These are phyloP conservation scores for Alligator sinensis DNA, from an alignment of 2,113 vertebrate species.

Conservation along the genomic window DNA sequence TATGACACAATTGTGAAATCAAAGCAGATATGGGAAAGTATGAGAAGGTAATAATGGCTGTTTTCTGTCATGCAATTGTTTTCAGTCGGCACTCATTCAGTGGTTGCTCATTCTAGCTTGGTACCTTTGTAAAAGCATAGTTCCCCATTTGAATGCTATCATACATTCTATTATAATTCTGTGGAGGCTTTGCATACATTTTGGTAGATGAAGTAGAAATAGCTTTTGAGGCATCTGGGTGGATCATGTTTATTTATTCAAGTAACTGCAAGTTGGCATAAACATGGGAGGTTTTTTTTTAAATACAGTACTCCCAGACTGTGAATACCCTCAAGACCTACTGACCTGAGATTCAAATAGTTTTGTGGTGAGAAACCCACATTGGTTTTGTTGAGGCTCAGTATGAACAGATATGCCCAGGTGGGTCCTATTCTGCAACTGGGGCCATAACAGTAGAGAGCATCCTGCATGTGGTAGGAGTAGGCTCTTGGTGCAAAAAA, in stretches of 20 bases:
- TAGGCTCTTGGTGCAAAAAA: too few relatives aligned
- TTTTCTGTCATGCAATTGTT: background rate
- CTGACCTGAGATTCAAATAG: background rate
- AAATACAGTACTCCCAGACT: too few relatives aligned
- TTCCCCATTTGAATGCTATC: background rate
- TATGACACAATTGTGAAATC: slow-evolving; percentile 87
- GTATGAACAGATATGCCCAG: background rate
- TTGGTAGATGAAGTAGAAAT: background rate
- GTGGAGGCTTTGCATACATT: background rate
- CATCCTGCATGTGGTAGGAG: too few relatives aligned
- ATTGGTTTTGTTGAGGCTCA: background rate
- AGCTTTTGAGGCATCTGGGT: background rate
- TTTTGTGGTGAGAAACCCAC: background rate
- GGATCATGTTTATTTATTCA: background rate
- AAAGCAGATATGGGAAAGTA: slow-evolving; percentile 91
- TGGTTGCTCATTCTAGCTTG: background rate
- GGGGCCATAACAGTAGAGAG: background rate
- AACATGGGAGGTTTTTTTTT: background rate
- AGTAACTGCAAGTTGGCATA: background rate
- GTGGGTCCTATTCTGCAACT: background rate
- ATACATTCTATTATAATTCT: background rate
- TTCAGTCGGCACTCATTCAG: background rate
- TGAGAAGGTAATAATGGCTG: slow-evolving; percentile 81
- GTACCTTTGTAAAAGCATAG: background rate
- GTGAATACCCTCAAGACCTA: too few relatives aligned